Conservation (phyloP, 2,888 invertebrate genomes). For the Cataglyphis cursor region DNA sequence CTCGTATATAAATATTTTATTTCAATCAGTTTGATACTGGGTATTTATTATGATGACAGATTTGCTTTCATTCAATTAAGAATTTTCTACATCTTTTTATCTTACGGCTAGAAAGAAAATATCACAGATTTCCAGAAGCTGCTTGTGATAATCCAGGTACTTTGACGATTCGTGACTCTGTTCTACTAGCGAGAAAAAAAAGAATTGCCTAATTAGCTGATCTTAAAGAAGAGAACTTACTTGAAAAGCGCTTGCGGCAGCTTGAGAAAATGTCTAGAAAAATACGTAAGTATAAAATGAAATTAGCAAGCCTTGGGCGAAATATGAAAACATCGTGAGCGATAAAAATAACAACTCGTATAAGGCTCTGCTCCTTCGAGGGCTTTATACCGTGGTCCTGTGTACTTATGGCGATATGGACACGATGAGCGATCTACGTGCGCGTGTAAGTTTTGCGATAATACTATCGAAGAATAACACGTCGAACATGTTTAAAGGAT, state of each 20-base stretch:
- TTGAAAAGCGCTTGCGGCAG: not conserved
- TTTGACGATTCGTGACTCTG: constrained; percentile 38
- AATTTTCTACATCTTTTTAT: constrained; percentile 39
- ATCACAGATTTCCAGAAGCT: constrained; percentile 39
- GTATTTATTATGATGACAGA: constrained; percentile 24
- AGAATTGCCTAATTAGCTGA: constrained; percentile 38
- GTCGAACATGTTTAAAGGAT: constrained; percentile 59
- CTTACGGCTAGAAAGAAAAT: constrained; percentile 12
- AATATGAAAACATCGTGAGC: constrained; percentile 69
- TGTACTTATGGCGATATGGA: constrained; percentile 59
- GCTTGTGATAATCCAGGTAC: constrained; percentile 44
- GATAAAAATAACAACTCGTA: constrained; percentile 73
- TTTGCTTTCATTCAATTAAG: constrained; percentile 47
- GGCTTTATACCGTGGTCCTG: constrained; percentile 65
- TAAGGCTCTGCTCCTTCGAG: constrained; percentile 53
- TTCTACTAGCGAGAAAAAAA: constrained; percentile 19
- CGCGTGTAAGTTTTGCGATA: constrained; percentile 66
- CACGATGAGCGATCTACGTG: constrained; percentile 51
- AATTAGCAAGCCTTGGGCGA: constrained; percentile 76
- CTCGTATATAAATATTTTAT: not conserved
- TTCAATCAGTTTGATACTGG: constrained; percentile 14
- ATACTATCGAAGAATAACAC: constrained; percentile 70
- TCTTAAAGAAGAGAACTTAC: constrained; percentile 31
- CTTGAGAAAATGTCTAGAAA: not conserved
- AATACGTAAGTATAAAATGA: constrained; percentile 66